Conservation (phyloP, 2,888 invertebrate genomes). For the Hirtodrosophila histrioides region DNA sequence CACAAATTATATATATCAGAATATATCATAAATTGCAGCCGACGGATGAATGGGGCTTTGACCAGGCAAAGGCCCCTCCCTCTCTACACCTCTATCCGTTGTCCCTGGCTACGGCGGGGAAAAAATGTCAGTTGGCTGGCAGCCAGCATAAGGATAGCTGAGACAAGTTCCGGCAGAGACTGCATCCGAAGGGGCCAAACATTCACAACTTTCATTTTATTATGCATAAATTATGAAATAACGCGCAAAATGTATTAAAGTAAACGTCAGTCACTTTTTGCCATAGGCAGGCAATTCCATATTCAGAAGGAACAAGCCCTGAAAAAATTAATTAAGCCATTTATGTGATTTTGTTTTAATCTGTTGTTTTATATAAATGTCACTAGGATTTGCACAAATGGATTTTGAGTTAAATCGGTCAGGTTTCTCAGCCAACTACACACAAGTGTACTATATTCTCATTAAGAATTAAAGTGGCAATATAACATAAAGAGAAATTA, state of each 20-base stretch:
- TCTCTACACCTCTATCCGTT: not conserved
- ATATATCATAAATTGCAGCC: constrained; percentile 16
- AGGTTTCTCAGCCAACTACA: too few relatives aligned
- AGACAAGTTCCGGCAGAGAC: constrained; percentile 27
- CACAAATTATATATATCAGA: constrained; percentile 12
- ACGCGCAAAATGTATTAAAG: constrained; percentile 49
- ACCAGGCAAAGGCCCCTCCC: constrained; percentile 11
- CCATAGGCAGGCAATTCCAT: constrained; percentile 14
- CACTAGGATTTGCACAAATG: constrained; percentile 16
- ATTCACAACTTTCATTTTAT: constrained; percentile 53
- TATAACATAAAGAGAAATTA: constrained; percentile 27
- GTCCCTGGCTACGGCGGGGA: not conserved
- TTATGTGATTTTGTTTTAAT: constrained; percentile 49
- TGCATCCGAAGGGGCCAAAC: constrained; percentile 17
- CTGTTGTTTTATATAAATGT: constrained; percentile 35
- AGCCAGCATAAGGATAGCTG: constrained; percentile 16
- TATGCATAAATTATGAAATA: constrained; percentile 68
- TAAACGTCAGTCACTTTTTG: constrained; percentile 43
- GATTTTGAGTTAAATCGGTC: not conserved
- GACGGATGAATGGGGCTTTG: constrained; percentile 22
- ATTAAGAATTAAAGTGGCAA: constrained; percentile 17
- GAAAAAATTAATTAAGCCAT: constrained; percentile 43
- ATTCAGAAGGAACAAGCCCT: not conserved
- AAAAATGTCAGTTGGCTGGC: constrained; percentile 51
- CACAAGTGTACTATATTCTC: not conserved